Base-by-base conservation (phyloP, 2,888 invertebrate species). In the Ptychoptera albimana region DNA sequence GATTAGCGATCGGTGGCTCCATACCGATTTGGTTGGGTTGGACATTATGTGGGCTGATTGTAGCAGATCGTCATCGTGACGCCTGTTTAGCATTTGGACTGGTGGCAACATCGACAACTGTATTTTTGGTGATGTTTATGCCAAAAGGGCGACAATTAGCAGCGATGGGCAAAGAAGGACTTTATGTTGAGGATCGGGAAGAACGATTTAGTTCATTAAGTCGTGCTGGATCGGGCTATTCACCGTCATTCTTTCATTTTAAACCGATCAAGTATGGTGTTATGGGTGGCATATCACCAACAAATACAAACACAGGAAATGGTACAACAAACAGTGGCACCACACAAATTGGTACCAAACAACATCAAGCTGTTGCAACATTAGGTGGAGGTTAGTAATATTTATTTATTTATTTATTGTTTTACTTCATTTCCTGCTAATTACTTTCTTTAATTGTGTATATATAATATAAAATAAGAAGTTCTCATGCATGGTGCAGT, bases 121-220 rank as follows among this genome's bases (percentile, higher is more conserved):
- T 91, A 43, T 88, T 93, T 66, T 75, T 89, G 54, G 79, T 91
- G 46, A 92, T 93, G 92, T 93, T 93, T 65, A 81, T 91, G 68
- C 83, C 92, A 31, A 92, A 86, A 68, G 91, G 92, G 30, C 73
- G 92, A 36, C 88, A 93, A 57, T 68, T 93, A 55, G 91, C 91
- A 1, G 91, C 91, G 40, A 78, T 92, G 71, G 92, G 92, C 39
- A 83, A 88, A 55, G 89, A 91, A 58, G 87, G 84, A 11, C 75
- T 83, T 50, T 82, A 81, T 64, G 75, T 81, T 51, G 83, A 82
- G 56, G 87, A 83, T 62, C 73, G 85, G 48, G 86, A 86, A 53
- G 87, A 87, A 54, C 77, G 82, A 45, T 78, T 85, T 52, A 86
- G 85, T 63, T 83, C 86, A 43, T 65, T 86, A 53, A 79, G 81